phyloP scores from a whole-genome alignment of 2,888 invertebrate species.

The Stenolophus ochropezus region DNA sequence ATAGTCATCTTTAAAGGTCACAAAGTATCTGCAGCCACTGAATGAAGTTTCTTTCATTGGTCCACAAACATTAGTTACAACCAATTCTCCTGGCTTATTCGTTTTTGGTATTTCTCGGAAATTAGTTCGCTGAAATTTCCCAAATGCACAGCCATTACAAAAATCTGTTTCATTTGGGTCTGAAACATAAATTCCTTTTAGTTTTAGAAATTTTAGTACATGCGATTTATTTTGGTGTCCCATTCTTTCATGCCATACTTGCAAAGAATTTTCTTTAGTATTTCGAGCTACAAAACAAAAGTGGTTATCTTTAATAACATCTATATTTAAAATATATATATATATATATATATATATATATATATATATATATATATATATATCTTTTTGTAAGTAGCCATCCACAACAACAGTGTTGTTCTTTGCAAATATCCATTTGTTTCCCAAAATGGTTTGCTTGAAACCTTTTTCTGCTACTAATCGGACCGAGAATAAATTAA shows the following conservation, averaged over 20 bases:
- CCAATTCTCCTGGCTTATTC: constrained; percentile 21
- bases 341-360: too few relatives aligned
- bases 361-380: too few relatives aligned
- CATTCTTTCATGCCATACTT: too few relatives aligned
- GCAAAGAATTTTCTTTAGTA: too few relatives aligned
- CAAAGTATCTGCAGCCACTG: constrained; percentile 54
- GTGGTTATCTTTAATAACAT: too few relatives aligned
- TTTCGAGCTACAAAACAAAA: too few relatives aligned
- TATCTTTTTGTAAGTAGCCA: neutral
- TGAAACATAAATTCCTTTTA: neutral
- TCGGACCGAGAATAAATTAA: constrained; percentile 56
- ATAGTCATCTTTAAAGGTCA: constrained; percentile 59
- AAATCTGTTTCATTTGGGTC: constrained; percentile 1
- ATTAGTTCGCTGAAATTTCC: constrained; percentile 58
- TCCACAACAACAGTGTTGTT: constrained; percentile 6
- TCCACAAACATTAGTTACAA: constrained; percentile 60
- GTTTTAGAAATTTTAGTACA: too few relatives aligned
- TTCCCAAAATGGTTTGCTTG: constrained; percentile 40
- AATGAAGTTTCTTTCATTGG: constrained; percentile 56
- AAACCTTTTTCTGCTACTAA: constrained; percentile 55
- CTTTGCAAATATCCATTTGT: neutral
- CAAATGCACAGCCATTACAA: constrained; percentile 57
- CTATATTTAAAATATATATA: too few relatives aligned
- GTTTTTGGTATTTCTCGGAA: constrained; percentile 56
- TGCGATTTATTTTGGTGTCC: too few relatives aligned